phyloP scores from a whole-genome alignment of 2,797 vertebrate species.

The Hapalemur alaotrensis region DNA sequence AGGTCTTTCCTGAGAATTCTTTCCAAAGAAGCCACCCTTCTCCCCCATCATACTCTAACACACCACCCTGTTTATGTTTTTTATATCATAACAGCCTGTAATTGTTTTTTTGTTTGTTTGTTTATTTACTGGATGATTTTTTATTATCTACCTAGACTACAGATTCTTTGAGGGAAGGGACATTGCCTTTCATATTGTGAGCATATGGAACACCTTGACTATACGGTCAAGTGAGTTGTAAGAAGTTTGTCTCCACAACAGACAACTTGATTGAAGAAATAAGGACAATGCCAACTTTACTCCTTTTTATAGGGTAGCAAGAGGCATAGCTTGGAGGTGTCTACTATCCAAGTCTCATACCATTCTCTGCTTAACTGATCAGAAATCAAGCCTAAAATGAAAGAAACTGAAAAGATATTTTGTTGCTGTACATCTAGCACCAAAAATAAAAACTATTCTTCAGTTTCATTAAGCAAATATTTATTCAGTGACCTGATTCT shows the following conservation, averaged over 20 bases:
- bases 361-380: background rate
- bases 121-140: background rate
- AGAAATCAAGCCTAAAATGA: conserved; percentile 8
- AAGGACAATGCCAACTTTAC: background rate
- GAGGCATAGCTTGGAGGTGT: background rate
- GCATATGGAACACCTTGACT: background rate
- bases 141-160: background rate
- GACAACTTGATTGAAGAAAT: background rate
- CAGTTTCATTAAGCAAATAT: background rate
- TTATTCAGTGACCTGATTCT: background rate
- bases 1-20: background rate
- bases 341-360: background rate
- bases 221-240: background rate
- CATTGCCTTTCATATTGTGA: background rate
- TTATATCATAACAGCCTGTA: background rate
- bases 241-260: background rate
- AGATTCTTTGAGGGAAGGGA: background rate
- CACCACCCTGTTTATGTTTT: background rate
- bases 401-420: background rate
- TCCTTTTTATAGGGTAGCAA: background rate
- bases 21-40: background rate
- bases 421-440: background rate
- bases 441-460: background rate
- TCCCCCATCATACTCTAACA: background rate
- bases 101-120: background rate